phyloP scores from a whole-genome alignment of 2,888 invertebrate species.

The Lymantria monacha region DNA sequence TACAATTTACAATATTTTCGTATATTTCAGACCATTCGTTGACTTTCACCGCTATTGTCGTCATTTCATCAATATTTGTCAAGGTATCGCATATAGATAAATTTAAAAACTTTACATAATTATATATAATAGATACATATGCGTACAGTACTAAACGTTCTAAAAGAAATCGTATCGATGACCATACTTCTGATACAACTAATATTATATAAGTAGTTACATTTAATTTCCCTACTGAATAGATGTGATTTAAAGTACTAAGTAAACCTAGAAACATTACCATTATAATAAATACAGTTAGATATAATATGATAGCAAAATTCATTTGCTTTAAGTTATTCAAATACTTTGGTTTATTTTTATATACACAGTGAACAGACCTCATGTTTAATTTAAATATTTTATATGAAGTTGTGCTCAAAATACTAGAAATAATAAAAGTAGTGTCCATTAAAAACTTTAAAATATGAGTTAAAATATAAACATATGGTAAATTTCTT shows the following conservation, averaged over 20 bases:
- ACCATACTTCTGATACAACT: not conserved
- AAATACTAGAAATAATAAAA: not conserved
- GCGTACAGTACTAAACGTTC: slow-evolving; percentile 1
- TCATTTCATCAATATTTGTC: not conserved
- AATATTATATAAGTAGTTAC: not conserved
- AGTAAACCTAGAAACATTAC: not conserved
- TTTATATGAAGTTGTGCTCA: not conserved
- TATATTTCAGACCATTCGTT: slow-evolving; percentile 8
- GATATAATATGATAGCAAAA: not conserved
- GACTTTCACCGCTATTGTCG: not conserved
- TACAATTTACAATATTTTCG: slow-evolving; percentile 5
- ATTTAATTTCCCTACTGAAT: not conserved
- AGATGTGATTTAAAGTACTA: not conserved
- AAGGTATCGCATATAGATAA: not conserved
- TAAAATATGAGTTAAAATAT: not conserved
- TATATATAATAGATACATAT: not conserved
- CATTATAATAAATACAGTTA: not conserved
- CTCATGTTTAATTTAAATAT: not conserved
- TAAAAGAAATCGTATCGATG: not conserved
- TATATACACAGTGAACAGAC: not conserved
- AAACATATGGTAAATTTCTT: not conserved
- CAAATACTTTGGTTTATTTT: not conserved
- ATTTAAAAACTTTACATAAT: slow-evolving; percentile 1
- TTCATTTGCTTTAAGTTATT: not conserved
- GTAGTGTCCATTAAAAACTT: not conserved